Percentiles rank a stretch among this genome's conserved stretches.
Evolutionary conservation across 2,888 invertebrate genomes (phyloP).

Genomic region (Drosophila helvetica): DNA sequence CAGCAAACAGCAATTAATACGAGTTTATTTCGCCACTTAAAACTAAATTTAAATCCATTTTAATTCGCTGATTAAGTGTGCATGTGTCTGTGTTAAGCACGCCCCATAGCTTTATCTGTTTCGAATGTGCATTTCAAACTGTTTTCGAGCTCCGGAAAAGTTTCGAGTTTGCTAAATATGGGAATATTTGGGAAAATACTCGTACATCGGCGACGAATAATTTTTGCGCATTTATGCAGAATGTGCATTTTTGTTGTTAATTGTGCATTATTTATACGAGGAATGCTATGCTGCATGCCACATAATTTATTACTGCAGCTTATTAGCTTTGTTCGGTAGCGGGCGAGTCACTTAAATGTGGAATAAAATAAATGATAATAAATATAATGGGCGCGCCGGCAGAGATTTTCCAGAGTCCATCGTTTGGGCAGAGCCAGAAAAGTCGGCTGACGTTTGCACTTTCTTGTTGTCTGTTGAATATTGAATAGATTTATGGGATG

Average conservation of each 20-base stretch:
- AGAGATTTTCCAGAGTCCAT: slow-evolving; percentile 47
- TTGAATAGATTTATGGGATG: slow-evolving; percentile 68
- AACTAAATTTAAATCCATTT: slow-evolving; percentile 62
- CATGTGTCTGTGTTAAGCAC: not conserved
- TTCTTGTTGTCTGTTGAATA: slow-evolving; percentile 70
- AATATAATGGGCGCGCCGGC: slow-evolving; percentile 59
- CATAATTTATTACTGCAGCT: slow-evolving; percentile 80
- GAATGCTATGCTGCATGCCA: slow-evolving; percentile 65
- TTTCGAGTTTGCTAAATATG: slow-evolving; percentile 47
- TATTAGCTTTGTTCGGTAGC: slow-evolving; percentile 64
- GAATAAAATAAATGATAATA: slow-evolving; percentile 79
- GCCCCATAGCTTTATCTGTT: slow-evolving; percentile 18
- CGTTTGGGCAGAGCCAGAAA: slow-evolving; percentile 37
- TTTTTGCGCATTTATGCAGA: slow-evolving; percentile 72
- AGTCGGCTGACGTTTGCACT: slow-evolving; percentile 74
- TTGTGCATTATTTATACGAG: slow-evolving; percentile 72
- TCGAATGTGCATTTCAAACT: slow-evolving; percentile 46
- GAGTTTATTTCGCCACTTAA: slow-evolving; percentile 71
- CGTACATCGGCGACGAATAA: slow-evolving; percentile 18
- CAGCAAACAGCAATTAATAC: slow-evolving; percentile 71
- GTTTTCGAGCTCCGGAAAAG: not conserved
- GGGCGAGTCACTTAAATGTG: slow-evolving; percentile 73
- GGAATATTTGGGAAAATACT: slow-evolving; percentile 14
- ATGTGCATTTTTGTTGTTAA: slow-evolving; percentile 59
- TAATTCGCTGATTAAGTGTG: slow-evolving; percentile 38